Evolutionary conservation across 2,888 invertebrate species (phyloP).

Genomic region (Mimumesa dahlbomi): DNA sequence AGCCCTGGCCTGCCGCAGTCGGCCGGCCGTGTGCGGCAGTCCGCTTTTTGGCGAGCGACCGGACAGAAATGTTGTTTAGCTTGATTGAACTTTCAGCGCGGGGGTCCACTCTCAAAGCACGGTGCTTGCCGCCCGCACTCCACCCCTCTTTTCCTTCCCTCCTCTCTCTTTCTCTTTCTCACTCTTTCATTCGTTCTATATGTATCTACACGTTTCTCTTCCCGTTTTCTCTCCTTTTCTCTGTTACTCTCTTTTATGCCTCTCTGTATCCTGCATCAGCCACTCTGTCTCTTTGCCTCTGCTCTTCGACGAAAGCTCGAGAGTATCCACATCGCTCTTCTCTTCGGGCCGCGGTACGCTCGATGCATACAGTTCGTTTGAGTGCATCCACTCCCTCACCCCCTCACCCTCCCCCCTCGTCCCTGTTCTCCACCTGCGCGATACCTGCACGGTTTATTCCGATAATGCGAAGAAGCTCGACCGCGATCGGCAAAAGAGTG

Average conservation of each 20-base stretch:
- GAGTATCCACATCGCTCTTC: conserved; percentile 31
- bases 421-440: conserved; percentile 42
- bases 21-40: conserved; percentile 66
- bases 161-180: conserved; percentile 25
- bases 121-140: conserved; percentile 42
- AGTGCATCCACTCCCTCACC: conserved; percentile 43
- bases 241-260: conserved; percentile 10
- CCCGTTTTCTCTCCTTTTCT: conserved; percentile 11
- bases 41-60: conserved; percentile 73
- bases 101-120: conserved; percentile 69
- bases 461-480: conserved; percentile 52
- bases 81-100: conserved; percentile 75
- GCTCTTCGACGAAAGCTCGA: conserved; percentile 43
- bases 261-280: not conserved
- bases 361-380: conserved; percentile 44
- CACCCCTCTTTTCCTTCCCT: conserved; percentile 21
- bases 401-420: too few relatives aligned
- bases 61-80: conserved; percentile 77
- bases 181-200: conserved; percentile 12
- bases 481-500: conserved; percentile 19
- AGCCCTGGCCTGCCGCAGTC: conserved; percentile 65
- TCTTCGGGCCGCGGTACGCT: conserved; percentile 22
- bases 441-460: conserved; percentile 52
- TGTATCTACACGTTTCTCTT: conserved; percentile 17
- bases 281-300: conserved; percentile 37